Evolutionary conservation across 2,113 vertebrate species (phyloP).

Genomic region (Sminthopsis crassicaudata): DNA sequence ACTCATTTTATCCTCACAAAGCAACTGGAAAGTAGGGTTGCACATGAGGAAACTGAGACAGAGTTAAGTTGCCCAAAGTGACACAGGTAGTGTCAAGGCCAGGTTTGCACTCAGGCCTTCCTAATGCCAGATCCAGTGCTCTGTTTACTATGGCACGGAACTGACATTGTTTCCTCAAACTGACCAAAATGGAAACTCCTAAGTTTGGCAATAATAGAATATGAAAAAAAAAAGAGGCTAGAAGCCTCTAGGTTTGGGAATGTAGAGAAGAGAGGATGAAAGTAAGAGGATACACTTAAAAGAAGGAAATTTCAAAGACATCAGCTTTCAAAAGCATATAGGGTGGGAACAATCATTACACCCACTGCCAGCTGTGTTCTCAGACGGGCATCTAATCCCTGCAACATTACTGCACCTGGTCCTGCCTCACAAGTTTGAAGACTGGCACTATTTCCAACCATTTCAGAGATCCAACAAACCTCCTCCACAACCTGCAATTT

Average conservation of each 20-base stretch:
- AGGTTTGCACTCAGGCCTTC: background rate
- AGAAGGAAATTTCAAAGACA: constrained; percentile 55
- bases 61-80: background rate
- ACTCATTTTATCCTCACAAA: background rate
- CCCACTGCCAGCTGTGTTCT: constrained; percentile 75
- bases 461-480: constrained; percentile 55
- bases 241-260: background rate
- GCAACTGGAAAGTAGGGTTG: background rate
- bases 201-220: background rate
- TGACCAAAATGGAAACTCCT: background rate
- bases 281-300: constrained; percentile 39
- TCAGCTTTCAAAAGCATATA: constrained; percentile 57
- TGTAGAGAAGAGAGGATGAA: constrained; percentile 11
- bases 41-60: background rate
- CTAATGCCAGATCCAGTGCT: too few species aligned
- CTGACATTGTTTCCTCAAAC: background rate
- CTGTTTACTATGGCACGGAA: background rate
- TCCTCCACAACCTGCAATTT: constrained; percentile 66
- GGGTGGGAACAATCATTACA: constrained; percentile 64
- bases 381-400: constrained; percentile 66
- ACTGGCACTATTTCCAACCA: constrained; percentile 68
- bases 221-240: background rate
- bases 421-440: constrained; percentile 70
- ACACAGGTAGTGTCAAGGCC: background rate
- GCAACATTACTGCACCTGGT: constrained; percentile 69